Base-by-base conservation (phyloP, 2,113 vertebrate genomes). In the Puntigrus tetrazona region DNA sequence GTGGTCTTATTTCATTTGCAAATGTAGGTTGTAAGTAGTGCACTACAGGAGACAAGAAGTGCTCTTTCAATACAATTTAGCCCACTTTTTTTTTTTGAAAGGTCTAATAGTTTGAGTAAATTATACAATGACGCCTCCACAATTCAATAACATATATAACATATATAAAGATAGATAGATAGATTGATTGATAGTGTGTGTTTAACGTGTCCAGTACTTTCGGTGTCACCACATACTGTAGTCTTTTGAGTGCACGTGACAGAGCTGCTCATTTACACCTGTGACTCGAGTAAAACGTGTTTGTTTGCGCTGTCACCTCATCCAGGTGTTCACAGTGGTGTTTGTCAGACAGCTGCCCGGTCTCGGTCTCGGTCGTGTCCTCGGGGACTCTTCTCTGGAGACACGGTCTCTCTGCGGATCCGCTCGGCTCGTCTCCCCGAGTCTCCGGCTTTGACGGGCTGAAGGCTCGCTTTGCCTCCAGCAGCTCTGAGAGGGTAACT, bases 401-500 rank as follows among this genome's bases (percentile, higher is more conserved):
- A 67, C 41, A 31, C 41, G 2, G 16, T n/a, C 27, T 18, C 8
- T 65, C 59, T 63, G 36, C 29, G 25, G 59, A 63, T 76, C 79
- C 89, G 74, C 85, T 84, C 70, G 85, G 9, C 50, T 89, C 89
- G 65, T 43, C 86, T 0, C 74, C 78, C 29, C 59, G 76, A 55
- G 25, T 14, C 5, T 50, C 79, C 63, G 70, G 0, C 47, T 69
- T 69, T 10, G 79, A 69, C 4, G 79, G 29, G 13, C 61, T 81
- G 79, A 93, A 94, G 67, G 92, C 95, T 88, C 91, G 94, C 86
- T 97, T 96, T 41, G 97, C 97, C 90, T 97, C 97, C 88, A 95
- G 96, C 82, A 98, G 93, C 57, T 98, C 97, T 3, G 97, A 95
- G 59, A 96, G 95, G 0, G 97, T 97, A 86, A 98, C 95, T 7